Evolutionary conservation across 2,888 invertebrate genomes (phyloP), one percentile per base, ranked within the genome.

Genomic region (Microplitis manilae): DNA sequence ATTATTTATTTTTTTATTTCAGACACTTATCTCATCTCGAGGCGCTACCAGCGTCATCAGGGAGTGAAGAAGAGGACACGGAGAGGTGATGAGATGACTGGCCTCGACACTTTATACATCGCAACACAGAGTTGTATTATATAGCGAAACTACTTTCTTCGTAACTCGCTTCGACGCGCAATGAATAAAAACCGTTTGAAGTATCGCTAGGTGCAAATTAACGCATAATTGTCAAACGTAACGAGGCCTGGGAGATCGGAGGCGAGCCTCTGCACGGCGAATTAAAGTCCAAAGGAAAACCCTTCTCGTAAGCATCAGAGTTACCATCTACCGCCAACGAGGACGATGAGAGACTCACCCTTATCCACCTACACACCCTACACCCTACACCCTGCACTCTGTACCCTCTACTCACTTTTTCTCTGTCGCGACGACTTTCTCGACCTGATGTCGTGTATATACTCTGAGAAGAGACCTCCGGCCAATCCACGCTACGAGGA

Each of bases 141-240:
- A 50, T 13, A 50, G 50, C 13, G 50, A 13, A 30, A 50, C 76
- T 80, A 83, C 81, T 82, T 80, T 81, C 83, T 81, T 81, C 80
- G 81, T 84, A 83, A 84, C 84, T 84, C 82, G 85, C 85, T 83
- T 86, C 87, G 86, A 86, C 87, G 87, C 87, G 88, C 88, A 85
- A 89, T 89, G 89, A 90, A 90, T 90, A 90, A 90, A 89, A 89
- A 89, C 84, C 89, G 89, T 89, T 90, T 89, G 89, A 90, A 89
- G 89, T 89, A 89, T 89, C 87, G 87, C 88, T 86, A 86, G 87
- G 88, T 87, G 88, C 85, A 89, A 90, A 90, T 90, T 89, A 89
- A 90, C 87, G 90, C 89, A 90, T 90, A 90, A 90, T 90, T 90
- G 89, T 88, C 90, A 90, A 90, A 90, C 89, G 90, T 87, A 89